phyloP scores from a whole-genome alignment of 2,888 invertebrate species.

The Gortyna flavago region DNA sequence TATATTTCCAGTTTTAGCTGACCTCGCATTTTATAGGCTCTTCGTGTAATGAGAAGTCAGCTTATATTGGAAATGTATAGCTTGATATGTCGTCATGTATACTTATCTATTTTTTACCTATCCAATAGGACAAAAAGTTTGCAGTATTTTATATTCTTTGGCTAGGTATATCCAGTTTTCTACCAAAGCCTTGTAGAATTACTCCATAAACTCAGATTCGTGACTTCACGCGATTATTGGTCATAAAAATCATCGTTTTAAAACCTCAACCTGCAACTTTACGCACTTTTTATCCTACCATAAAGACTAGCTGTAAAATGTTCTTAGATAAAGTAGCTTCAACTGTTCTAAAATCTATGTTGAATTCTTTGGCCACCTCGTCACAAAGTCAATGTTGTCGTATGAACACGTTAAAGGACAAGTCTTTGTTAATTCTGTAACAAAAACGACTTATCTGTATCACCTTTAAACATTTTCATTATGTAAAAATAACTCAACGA shows the following conservation, averaged over 20 bases:
- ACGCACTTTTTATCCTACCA: conserved; percentile 46
- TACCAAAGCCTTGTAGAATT: conserved; percentile 14
- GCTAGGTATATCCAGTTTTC: conserved; percentile 3
- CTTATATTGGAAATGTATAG: not conserved
- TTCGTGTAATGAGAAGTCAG: not conserved
- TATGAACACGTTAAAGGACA: conserved; percentile 38
- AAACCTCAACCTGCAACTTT: conserved; percentile 34
- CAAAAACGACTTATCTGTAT: conserved; percentile 56
- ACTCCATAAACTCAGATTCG: conserved; percentile 43
- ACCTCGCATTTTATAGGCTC: not conserved
- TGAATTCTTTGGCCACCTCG: conserved; percentile 13
- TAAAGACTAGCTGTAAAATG: conserved; percentile 25
- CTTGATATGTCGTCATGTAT: not conserved
- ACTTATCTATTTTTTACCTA: not conserved
- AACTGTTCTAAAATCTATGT: conserved; percentile 16
- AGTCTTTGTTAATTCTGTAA: conserved; percentile 52
- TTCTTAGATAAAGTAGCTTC: conserved; percentile 1
- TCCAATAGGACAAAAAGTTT: not conserved
- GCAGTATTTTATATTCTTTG: not conserved
- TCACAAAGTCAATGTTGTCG: conserved; percentile 51
- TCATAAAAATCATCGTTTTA: conserved; percentile 50
- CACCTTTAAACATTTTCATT: conserved; percentile 67
- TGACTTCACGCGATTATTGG: conserved; percentile 55
- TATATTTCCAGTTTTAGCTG: not conserved
- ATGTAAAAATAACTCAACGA: conserved; percentile 61